Evolutionary conservation across 2,888 invertebrate species (phyloP), one percentile per base, ranked within the genome.

Genomic region (Watsonalla binaria): DNA sequence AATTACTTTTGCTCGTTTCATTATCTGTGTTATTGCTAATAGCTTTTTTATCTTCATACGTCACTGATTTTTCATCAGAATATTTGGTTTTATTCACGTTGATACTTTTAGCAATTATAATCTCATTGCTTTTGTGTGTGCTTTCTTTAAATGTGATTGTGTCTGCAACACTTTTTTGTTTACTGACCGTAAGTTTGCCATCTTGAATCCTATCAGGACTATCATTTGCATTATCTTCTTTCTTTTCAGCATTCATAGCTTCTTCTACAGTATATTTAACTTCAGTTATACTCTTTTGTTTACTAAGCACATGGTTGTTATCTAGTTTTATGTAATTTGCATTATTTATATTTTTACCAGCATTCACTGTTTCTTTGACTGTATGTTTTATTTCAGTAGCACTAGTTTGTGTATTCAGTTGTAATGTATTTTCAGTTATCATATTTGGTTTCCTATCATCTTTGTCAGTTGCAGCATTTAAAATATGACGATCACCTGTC

Each of bases 141-240:
- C 51, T 47, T 52, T 63, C 53, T 51, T 57, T 56, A 1, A 47
- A 45, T 50, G 51, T 61, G 14, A 52, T 50, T 8, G 61, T 55
- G 51, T 60, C 47, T 45, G 57, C 37, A 0, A 61, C 24, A 54
- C 59, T 59, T 45, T 42, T 42, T 42, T 11, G 42, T 11, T 42
- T 42, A 42, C 42, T 42, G 6, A 8, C 1, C 37, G 6, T 37
- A 37, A 4, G 6, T 37, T 37, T 37, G 8, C 37, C 5, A 37
- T 37, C 37, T 1, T 37, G n/a, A 13, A 37, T 47, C 6, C 6
- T 46, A 37, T 57, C 53, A 49, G 54, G 49, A 45, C 14, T 51
- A 42, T 54, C 47, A 13, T 58, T n/a, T n/a, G n/a, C 55, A 2
- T 54, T 15, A 0, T 70, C 65, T 0, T 9, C 14, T 7, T 50